Evolutionary conservation across 2,113 vertebrate genomes (phyloP).

Genomic region (Melospiza georgiana): DNA sequence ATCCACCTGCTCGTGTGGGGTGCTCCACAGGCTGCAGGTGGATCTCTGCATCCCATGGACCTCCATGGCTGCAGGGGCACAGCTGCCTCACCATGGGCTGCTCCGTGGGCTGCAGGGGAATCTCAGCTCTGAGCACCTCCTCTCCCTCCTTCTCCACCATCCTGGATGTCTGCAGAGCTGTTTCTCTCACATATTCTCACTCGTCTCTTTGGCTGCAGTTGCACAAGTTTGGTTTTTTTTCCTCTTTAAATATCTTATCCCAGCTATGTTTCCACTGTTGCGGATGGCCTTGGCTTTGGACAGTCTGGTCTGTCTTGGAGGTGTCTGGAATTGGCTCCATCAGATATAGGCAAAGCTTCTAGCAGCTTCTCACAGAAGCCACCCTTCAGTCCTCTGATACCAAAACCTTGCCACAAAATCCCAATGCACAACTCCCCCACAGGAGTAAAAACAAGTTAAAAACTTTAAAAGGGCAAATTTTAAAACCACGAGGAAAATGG

Average conservation of each 20-base stretch:
- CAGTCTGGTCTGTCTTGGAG: neutral
- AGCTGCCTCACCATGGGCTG: neutral
- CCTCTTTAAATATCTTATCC: neutral
- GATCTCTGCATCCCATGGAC: neutral
- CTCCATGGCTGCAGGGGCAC: neutral
- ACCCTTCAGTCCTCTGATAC: neutral
- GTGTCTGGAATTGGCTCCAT: neutral
- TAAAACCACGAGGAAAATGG: slow-evolving; percentile 64
- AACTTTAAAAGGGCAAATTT: slow-evolving; percentile 68
- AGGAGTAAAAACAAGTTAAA: slow-evolving; percentile 7
- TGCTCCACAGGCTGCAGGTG: neutral
- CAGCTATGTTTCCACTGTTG: no score
- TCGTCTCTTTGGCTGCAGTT: neutral
- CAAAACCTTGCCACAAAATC: neutral
- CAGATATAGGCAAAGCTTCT: neutral
- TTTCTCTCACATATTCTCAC: neutral
- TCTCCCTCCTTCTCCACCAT: neutral
- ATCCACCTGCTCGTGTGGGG: accelerated
- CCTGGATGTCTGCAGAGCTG: neutral
- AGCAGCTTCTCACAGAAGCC: neutral
- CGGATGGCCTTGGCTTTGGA: neutral
- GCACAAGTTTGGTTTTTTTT: neutral
- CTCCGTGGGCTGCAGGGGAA: neutral
- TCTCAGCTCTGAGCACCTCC: neutral
- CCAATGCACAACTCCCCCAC: neutral